These are phyloP conservation scores for Actinostola sp. DNA, from an alignment of 92 coral and sea anemone species.

Conservation along the genomic window DNA sequence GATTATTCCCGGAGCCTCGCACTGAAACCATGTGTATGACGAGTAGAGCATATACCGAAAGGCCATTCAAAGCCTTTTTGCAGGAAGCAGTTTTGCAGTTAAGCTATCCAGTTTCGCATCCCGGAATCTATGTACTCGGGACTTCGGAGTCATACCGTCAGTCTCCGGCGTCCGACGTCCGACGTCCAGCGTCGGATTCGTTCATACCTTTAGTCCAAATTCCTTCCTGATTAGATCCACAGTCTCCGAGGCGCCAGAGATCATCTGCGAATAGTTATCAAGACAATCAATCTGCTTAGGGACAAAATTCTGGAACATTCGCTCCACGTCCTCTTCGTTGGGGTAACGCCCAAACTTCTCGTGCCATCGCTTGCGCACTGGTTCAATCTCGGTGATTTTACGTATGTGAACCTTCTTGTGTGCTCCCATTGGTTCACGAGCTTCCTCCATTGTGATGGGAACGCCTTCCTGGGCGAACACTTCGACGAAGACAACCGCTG, in stretches of 20 bases:
- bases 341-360: conserved; percentile 88
- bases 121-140: no score
- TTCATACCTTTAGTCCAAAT: conserved; percentile 65
- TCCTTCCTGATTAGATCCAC: conserved; percentile 64
- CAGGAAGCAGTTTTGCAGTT: no score
- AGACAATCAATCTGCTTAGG: conserved; percentile 82
- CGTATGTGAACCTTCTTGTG: conserved; percentile 96
- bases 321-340: conserved; percentile 82
- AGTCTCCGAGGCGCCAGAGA: conserved; percentile 97
- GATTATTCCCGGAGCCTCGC: no score
- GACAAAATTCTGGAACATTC: conserved; percentile 88
- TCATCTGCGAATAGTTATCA: conserved; percentile 81
- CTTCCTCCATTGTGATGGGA: conserved; percentile 95
- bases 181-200: background rate
- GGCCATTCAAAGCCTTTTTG: no score
- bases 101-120: no score
- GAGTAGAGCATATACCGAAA: no score
- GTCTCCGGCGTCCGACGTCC: no score
- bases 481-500: conserved; percentile 83
- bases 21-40: no score
- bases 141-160: no score
- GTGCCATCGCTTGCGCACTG: conserved; percentile 90
- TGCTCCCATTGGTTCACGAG: conserved; percentile 96
- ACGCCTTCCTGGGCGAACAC: conserved; percentile 90
- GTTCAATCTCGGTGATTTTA: conserved; percentile 75